Evolutionary conservation across 1,140 invertebrate genomes (phyloP).

Genomic region (Anoplophora glabripennis): DNA sequence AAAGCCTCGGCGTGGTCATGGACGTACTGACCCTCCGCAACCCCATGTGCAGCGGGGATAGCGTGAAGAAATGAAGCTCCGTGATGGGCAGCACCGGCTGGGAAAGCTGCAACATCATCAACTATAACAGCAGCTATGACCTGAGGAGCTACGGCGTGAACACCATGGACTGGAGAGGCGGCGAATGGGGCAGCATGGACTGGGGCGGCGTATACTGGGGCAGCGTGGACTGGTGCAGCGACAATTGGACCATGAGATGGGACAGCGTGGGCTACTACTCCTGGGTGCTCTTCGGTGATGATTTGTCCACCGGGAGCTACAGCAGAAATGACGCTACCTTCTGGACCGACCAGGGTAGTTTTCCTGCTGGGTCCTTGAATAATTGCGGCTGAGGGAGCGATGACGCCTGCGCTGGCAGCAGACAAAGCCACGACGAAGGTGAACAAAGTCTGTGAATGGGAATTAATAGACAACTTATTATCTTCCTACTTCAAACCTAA

Average conservation of each 20-base stretch:
- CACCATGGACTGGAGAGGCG: conserved; percentile 6
- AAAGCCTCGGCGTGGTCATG: conserved; percentile 26
- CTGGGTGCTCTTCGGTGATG: conserved; percentile 25
- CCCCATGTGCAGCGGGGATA: neutral
- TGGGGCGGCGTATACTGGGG: conserved; percentile 19
- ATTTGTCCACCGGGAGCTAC: conserved; percentile 33
- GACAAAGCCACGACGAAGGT: conserved; percentile 12
- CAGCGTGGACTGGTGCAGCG: neutral
- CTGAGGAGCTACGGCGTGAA: neutral
- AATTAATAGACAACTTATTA: too few species aligned
- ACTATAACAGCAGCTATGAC: conserved; percentile 1
- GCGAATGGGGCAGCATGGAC: conserved; percentile 6
- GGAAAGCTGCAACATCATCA: conserved; percentile 7
- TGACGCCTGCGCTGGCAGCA: conserved; percentile 23
- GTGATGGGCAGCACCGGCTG: conserved; percentile 6
- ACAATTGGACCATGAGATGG: conserved; percentile 12
- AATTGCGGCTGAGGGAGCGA: conserved; percentile 27
- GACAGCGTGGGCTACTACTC: conserved; percentile 22
- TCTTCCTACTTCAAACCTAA: too few species aligned
- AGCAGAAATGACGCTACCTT: conserved; percentile 35
- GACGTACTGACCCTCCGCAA: conserved; percentile 25
- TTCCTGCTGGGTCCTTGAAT: conserved; percentile 37
- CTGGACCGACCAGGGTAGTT: conserved; percentile 33
- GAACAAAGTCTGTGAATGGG: too few species aligned
- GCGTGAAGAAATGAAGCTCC: neutral